A percentile compares a stretch with the other conserved stretches of the same genome.
Evolutionary conservation across 2,113 vertebrate genomes (phyloP).

Genomic region (Phyllostomus discolor): DNA sequence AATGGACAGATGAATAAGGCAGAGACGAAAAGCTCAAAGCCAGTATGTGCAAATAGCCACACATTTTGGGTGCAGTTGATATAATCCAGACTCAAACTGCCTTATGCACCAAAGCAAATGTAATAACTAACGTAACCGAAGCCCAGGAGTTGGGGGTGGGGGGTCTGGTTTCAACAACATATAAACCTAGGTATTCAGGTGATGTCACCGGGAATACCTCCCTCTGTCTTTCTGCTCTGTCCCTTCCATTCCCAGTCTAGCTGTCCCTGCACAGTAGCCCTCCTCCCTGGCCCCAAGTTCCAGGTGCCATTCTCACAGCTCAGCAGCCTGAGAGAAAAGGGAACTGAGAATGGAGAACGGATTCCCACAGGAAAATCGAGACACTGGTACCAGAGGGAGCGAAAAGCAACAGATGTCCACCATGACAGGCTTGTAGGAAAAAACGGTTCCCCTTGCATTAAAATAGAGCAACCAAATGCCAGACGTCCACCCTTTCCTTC

Average conservation of each 20-base stretch:
- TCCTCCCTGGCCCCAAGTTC: not conserved
- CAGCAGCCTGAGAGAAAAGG: not conserved
- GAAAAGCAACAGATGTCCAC: not conserved
- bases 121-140: not conserved
- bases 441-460: not conserved
- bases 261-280: not conserved
- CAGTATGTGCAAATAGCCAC: not conserved
- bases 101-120: not conserved
- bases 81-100: not conserved
- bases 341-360: not conserved
- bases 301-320: not conserved
- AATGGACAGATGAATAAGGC: not conserved
- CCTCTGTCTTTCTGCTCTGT: not conserved
- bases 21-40: not conserved
- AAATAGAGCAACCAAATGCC: not conserved
- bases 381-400: not conserved
- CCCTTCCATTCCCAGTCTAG: not conserved
- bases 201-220: not conserved
- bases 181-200: not conserved
- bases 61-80: not conserved
- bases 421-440: not conserved
- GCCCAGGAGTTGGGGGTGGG: not conserved
- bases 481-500: not conserved
- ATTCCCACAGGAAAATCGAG: not conserved
- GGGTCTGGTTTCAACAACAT: not conserved